Percentiles rank a stretch among this genome's conserved stretches.
Conservation (phyloP, 2,797 vertebrate species). For the Malurus leucopterus region DNA sequence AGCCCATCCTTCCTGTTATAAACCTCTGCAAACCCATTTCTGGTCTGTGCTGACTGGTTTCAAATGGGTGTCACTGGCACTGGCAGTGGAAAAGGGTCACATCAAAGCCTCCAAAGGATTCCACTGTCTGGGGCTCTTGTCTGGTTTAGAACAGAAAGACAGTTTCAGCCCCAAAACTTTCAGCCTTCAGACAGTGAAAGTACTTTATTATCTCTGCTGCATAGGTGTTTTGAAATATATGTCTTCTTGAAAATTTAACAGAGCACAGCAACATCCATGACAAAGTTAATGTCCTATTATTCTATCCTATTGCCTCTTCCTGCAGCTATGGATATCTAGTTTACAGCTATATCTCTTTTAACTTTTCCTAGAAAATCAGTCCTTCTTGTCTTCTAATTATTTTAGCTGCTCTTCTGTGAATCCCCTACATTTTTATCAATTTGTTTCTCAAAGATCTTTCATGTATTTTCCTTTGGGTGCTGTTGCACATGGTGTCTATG, state of each 20-base stretch:
- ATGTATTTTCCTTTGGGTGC: not conserved
- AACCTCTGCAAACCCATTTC: not conserved
- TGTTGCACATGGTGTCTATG: not conserved
- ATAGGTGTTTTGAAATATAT: not conserved
- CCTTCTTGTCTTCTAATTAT: not conserved
- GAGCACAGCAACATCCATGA: not conserved
- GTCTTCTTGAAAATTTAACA: not conserved
- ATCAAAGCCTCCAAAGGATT: not conserved
- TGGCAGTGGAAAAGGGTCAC: not conserved
- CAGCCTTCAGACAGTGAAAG: not conserved
- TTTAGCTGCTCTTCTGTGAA: not conserved
- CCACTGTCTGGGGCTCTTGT: not conserved
- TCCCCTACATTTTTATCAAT: not conserved
- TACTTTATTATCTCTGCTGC: not conserved
- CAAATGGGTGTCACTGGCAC: accelerated
- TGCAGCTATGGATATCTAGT: not conserved
- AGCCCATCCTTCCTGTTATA: not conserved
- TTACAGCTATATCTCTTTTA: not conserved
- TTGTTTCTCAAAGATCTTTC: not conserved
- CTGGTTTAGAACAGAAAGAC: not conserved
- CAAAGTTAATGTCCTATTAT: not conserved
- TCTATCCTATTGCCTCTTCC: not conserved
- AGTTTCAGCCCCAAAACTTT: not conserved
- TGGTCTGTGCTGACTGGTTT: not conserved
- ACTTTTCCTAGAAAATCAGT: not conserved